Base-by-base conservation (phyloP, 2,888 invertebrate species). In the Eubasilissa splendida region DNA sequence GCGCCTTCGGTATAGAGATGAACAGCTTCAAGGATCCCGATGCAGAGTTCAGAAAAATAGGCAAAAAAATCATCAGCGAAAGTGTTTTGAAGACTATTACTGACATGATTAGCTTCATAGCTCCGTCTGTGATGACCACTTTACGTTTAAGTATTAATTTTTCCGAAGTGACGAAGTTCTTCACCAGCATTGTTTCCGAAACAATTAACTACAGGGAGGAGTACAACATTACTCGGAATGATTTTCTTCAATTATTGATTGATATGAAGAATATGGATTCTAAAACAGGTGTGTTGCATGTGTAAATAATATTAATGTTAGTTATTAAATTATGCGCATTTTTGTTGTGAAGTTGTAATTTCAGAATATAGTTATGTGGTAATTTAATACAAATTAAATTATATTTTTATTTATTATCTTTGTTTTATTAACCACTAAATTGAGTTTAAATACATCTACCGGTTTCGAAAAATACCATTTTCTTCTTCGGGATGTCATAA, bases 171-270 rank as follows among this genome's bases (percentile, higher is more conserved):
- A 87, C 86, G 0, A 84, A 87, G 3, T 93, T 92, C 84, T 92
- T 92, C 76, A 86, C 88, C 68, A 86, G 86, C 0, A 87, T 89
- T 0, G 90, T 91, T 0, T 87, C 85, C 3, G 88, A 90, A 1
- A 90, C 90, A 1, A 87, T 92, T 1, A 86, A 88, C 3, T 88
- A 89, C 80, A 86, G 92, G 12, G 89, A 90, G 84, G 86, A 86
- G 50, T 89, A 90, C 84, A 87, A 90, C 4, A 84, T 92, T 0
- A 86, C 85, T 0, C 86, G 91, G 56, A 90, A 91, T 76, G 93
- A 92, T 86, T 92, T 93, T 83, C 86, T 93, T 74, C 91, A 93
- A 84, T 85, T 92, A 1, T 86, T 92, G 71, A 87, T 91, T 52
- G 88, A 92, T 60, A 84, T 92, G 42, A 91, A 90, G 83, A 88